Evolutionary conservation across 1,140 invertebrate species (phyloP).

Genomic region (Adelges cooleyi): DNA sequence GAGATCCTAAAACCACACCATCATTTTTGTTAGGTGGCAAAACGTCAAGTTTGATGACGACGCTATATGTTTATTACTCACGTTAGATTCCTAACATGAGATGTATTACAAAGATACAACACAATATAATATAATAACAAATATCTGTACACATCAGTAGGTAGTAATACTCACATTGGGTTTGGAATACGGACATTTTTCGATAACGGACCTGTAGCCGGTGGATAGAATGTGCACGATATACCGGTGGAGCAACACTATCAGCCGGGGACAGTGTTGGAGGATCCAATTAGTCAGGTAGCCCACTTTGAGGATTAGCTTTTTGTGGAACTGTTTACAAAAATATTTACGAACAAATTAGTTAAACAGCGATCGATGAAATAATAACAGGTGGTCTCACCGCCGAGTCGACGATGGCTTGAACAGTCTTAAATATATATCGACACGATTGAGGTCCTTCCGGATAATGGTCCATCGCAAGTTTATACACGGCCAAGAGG

Average conservation of each 20-base stretch:
- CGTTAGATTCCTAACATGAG: constrained; percentile 2
- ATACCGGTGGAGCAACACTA: constrained; percentile 64
- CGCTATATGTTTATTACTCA: constrained; percentile 18
- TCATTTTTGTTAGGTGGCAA: neutral
- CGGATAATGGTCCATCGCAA: constrained; percentile 61
- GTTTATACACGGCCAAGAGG: constrained; percentile 56
- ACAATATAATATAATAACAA: neutral
- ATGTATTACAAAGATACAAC: too few species aligned
- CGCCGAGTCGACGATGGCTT: constrained; percentile 58
- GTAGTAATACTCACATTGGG: constrained; percentile 29
- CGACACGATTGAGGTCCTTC: constrained; percentile 45
- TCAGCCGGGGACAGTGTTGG: constrained; percentile 58
- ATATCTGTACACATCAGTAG: neutral
- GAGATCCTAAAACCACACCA: constrained; percentile 39
- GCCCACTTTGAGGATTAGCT: constrained; percentile 55
- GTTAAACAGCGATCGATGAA: neutral
- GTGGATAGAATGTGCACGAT: constrained; percentile 65
- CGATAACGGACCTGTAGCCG: constrained; percentile 47
- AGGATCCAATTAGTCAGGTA: constrained; percentile 69
- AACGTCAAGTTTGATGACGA: neutral
- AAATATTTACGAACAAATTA: neutral
- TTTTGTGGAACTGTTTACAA: constrained; percentile 58
- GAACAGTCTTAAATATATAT: constrained; percentile 53
- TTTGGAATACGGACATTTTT: constrained; percentile 28
- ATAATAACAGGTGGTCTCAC: constrained; percentile 37